Evolutionary conservation across 2,797 vertebrate genomes (phyloP).

Genomic region (Sebastes diaconus): DNA sequence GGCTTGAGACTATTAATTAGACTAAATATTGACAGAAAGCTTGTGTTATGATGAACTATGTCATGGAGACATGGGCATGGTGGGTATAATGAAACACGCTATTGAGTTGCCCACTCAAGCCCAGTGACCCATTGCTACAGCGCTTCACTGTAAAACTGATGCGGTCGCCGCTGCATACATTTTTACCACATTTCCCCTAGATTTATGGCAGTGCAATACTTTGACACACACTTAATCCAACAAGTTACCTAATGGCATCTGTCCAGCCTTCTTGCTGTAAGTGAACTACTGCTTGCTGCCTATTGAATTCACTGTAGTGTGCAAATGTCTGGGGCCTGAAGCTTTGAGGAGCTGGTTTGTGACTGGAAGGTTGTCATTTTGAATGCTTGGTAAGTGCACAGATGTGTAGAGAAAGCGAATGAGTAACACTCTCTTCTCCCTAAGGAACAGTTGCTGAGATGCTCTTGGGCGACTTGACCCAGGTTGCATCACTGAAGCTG

Average conservation of each 20-base stretch:
- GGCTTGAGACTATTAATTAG: too few relatives aligned
- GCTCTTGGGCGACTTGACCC: neutral
- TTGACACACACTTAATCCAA: conserved; percentile 27
- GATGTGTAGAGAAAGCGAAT: neutral
- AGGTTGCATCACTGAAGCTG: neutral
- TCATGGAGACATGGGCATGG: neutral
- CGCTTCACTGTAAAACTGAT: neutral
- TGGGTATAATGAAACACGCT: neutral
- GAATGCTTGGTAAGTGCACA: conserved; percentile 3
- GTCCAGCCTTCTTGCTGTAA: neutral
- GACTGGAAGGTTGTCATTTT: neutral
- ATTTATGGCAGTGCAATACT: neutral
- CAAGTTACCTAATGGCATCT: conserved; percentile 25
- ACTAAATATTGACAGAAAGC: neutral
- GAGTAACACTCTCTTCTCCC: neutral
- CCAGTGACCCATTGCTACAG: neutral
- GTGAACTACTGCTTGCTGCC: conserved; percentile 6
- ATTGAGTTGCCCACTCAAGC: neutral
- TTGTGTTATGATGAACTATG: neutral
- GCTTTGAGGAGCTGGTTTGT: neutral
- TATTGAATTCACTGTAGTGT: neutral
- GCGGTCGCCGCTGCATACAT: rapidly evolving
- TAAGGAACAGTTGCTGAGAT: neutral
- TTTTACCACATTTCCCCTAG: neutral
- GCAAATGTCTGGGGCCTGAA: neutral